Conservation (phyloP, 1,140 invertebrate species). For the Drosophila fuyamai region DNA sequence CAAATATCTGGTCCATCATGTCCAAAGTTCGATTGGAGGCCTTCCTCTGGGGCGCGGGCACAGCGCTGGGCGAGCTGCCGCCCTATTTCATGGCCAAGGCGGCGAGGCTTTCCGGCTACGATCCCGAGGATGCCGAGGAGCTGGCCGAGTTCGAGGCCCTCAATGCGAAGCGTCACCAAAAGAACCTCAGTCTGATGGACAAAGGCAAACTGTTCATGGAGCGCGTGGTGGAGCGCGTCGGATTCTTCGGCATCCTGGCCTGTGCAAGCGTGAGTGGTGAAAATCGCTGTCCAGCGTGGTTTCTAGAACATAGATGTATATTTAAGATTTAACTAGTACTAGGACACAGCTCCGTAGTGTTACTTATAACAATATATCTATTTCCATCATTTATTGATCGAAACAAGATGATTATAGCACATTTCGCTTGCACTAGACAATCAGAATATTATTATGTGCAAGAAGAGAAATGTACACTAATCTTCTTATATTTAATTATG, state of each 20-base stretch:
- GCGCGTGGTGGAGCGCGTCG: slow-evolving; percentile 96
- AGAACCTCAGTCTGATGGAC: slow-evolving; percentile 89
- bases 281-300: background rate
- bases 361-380: too few relatives aligned
- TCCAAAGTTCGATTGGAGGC: slow-evolving; percentile 97
- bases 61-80: slow-evolving; percentile 98
- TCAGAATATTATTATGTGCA: too few relatives aligned
- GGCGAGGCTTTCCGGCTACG: slow-evolving; percentile 91
- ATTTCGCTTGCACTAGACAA: too few relatives aligned
- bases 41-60: slow-evolving; percentile 99
- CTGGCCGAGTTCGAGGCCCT: slow-evolving; percentile 91
- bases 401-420: too few relatives aligned
- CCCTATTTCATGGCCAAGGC: slow-evolving; percentile 99
- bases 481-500: too few relatives aligned
- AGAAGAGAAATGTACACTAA: too few relatives aligned
- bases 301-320: too few relatives aligned
- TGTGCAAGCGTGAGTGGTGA: slow-evolving; percentile 94
- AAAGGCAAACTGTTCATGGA: slow-evolving; percentile 94
- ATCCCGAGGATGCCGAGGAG: slow-evolving; percentile 91
- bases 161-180: slow-evolving; percentile 88
- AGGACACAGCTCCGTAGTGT: too few relatives aligned
- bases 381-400: too few relatives aligned
- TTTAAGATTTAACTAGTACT: too few relatives aligned
- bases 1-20: slow-evolving; percentile 95
- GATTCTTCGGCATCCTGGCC: slow-evolving; percentile 98